phyloP scores from a whole-genome alignment of 2,113 vertebrate genomes.

The Bubo scandiacus region DNA sequence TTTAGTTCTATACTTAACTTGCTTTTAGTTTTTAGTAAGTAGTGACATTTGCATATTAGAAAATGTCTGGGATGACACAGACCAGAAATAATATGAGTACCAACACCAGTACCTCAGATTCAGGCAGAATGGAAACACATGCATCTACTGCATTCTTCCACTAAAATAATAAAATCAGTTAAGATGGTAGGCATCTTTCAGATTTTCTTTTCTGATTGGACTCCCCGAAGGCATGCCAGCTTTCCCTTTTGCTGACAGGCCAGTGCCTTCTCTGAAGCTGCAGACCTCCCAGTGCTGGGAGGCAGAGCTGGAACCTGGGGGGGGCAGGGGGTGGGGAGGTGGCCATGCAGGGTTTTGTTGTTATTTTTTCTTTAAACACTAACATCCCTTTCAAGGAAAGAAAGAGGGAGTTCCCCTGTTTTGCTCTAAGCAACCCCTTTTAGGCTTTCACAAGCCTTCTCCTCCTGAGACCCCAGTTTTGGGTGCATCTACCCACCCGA shows the following conservation, averaged over 20 bases:
- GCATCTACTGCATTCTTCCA: not conserved
- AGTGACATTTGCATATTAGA: not conserved
- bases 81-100: not conserved
- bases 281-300: not conserved
- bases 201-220: not conserved
- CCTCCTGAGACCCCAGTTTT: not conserved
- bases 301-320: not conserved
- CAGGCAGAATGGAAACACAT: not conserved
- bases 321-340: accelerated
- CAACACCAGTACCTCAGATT: not conserved
- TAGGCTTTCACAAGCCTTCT: not conserved
- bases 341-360: not conserved
- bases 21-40: not conserved
- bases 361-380: not conserved
- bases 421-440: not conserved
- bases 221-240: not conserved
- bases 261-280: not conserved
- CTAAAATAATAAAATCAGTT: not conserved
- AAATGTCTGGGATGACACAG: not conserved
- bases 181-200: not conserved
- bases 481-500: not conserved
- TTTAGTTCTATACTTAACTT: constrained; percentile 29
- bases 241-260: not conserved
- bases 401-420: not conserved
- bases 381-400: not conserved